Evolutionary conservation across 2,113 vertebrate genomes (phyloP).

Genomic region (Microtus montanus): DNA sequence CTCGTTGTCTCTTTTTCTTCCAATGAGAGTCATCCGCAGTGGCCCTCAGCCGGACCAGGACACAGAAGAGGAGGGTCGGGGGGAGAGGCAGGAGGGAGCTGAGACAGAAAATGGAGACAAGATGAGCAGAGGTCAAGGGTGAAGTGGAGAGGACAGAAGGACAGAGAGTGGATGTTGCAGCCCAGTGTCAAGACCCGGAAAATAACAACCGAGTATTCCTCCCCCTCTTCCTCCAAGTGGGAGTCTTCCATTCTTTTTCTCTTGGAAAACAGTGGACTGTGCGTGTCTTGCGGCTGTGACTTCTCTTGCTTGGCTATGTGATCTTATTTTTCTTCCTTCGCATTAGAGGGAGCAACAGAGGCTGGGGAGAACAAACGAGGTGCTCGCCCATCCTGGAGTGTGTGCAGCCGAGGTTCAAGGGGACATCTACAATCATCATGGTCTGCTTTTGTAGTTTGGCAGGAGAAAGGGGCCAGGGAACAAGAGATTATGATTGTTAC

Average conservation of each 20-base stretch:
- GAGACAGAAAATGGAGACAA: conserved; percentile 77
- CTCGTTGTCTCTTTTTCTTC: conserved; percentile 68
- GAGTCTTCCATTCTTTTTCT: conserved; percentile 76
- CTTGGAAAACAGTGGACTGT: conserved; percentile 73
- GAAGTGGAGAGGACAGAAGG: conserved; percentile 64
- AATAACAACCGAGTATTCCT: conserved; percentile 79
- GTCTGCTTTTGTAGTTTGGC: conserved; percentile 41
- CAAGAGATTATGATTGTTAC: conserved; percentile 59
- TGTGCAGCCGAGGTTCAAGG: conserved; percentile 75
- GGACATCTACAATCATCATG: conserved; percentile 63
- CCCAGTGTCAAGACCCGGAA: conserved; percentile 76
- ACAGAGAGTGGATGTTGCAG: conserved; percentile 65
- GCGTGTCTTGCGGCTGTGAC: conserved; percentile 55
- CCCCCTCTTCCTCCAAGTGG: conserved; percentile 79
- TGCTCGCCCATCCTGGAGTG: conserved; percentile 72
- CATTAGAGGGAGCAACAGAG: conserved; percentile 79
- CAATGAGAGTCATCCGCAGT: conserved; percentile 79
- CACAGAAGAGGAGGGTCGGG: conserved; percentile 74
- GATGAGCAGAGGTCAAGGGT: conserved; percentile 69
- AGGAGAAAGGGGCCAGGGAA: neutral
- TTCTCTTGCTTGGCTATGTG: conserved; percentile 84
- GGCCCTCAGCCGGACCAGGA: conserved; percentile 81
- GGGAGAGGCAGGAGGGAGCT: conserved; percentile 50
- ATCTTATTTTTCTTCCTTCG: conserved; percentile 82
- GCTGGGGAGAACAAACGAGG: conserved; percentile 61